Percentiles rank a stretch among this genome's conserved stretches.
phyloP scores from a whole-genome alignment of 2,888 invertebrate species.

The Drosophila kanekoi region DNA sequence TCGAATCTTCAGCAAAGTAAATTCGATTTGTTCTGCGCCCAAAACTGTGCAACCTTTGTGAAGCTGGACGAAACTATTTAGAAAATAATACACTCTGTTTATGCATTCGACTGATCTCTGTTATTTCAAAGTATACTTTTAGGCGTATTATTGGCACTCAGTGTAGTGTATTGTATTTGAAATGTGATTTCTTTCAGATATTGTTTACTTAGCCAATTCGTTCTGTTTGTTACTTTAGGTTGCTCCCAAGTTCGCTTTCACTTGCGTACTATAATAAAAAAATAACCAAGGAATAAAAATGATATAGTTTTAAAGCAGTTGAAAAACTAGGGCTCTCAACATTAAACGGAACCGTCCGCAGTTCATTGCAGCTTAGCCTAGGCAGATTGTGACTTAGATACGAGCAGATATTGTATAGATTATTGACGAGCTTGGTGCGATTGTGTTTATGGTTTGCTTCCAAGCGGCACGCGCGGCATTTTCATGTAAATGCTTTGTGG shows the following conservation, averaged over 20 bases:
- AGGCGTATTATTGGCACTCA: conserved; percentile 67
- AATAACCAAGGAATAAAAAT: conserved; percentile 34
- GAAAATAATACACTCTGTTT: neutral
- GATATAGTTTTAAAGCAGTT: conserved; percentile 43
- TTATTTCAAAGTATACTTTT: conserved; percentile 31
- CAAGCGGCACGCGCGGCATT: conserved; percentile 66
- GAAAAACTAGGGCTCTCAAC: conserved; percentile 31
- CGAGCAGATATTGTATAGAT: conserved; percentile 23
- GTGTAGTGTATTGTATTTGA: conserved; percentile 39
- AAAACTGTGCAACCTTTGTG: too few species aligned
- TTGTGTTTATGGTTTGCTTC: conserved; percentile 38
- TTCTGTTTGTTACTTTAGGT: conserved; percentile 46
- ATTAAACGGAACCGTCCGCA: conserved; percentile 34
- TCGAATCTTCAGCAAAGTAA: conserved; percentile 2
- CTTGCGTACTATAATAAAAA: conserved; percentile 72
- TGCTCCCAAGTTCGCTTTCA: conserved; percentile 64
- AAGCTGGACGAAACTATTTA: too few species aligned
- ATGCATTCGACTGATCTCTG: conserved; percentile 23
- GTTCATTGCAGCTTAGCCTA: conserved; percentile 52
- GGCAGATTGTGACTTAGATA: conserved; percentile 39
- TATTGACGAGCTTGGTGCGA: conserved; percentile 57
- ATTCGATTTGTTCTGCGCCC: neutral
- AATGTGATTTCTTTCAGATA: conserved; percentile 10
- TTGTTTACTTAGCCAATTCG: conserved; percentile 69
- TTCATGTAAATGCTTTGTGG: conserved; percentile 71